These are phyloP conservation scores for Micropoecilia bifurca DNA, from an alignment of 2,797 vertebrate species.

Conservation along the genomic window DNA sequence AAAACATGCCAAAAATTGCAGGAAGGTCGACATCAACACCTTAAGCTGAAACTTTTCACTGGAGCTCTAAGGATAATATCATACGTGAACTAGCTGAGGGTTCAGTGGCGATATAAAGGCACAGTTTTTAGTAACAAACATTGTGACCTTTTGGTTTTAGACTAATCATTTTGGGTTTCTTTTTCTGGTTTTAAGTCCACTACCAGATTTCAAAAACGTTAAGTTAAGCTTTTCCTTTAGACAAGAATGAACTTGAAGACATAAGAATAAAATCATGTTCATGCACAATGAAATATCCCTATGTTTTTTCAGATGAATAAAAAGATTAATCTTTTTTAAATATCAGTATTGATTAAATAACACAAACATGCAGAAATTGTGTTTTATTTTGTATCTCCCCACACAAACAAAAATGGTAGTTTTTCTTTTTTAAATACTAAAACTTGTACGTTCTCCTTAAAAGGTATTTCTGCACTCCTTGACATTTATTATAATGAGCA, in stretches of 20 bases:
- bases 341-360: neutral
- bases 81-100: neutral
- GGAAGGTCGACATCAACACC: neutral
- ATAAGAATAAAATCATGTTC: neutral
- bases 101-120: neutral
- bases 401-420: neutral
- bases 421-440: neutral
- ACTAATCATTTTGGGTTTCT: neutral
- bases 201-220: neutral
- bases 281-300: neutral
- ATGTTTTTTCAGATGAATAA: neutral
- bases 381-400: neutral
- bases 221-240: neutral
- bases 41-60: neutral
- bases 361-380: neutral
- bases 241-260: neutral
- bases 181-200: neutral
- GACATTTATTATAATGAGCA: slow-evolving; percentile 22
- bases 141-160: neutral
- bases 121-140: neutral
- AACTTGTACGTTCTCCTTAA: slow-evolving; percentile 1
- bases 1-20: neutral
- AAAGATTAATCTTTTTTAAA: neutral
- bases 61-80: neutral
- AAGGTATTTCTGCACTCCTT: slow-evolving; percentile 27